Conservation (phyloP, 2,888 invertebrate genomes). For the Cosmia pyralina region DNA sequence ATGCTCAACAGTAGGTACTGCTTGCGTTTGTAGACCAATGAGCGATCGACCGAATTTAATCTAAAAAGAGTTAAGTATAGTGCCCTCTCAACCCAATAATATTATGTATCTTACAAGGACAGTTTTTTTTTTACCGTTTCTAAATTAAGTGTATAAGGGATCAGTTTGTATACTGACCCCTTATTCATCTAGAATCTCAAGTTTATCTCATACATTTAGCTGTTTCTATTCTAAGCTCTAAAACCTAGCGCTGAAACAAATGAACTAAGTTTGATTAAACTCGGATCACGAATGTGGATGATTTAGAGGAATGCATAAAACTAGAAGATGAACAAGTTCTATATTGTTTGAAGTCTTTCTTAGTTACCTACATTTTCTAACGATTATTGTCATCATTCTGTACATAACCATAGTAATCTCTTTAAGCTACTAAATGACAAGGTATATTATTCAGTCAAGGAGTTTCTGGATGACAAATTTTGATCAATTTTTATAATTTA, state of each 20-base stretch:
- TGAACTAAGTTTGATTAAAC: slow-evolving; percentile 54
- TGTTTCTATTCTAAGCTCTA: slow-evolving; percentile 37
- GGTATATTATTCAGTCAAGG: no score
- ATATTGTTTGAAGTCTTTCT: neutral
- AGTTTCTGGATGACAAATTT: no score
- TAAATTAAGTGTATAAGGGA: slow-evolving; percentile 3
- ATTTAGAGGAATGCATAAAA: slow-evolving; percentile 27
- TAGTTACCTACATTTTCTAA: neutral
- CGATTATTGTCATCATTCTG: no score
- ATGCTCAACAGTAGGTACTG: no score
- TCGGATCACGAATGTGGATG: slow-evolving; percentile 18
- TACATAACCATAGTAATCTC: neutral
- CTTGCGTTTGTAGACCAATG: neutral
- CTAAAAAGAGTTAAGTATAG: neutral
- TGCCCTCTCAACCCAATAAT: neutral
- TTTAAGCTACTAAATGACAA: no score
- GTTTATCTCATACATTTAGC: slow-evolving; percentile 27
- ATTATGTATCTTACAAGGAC: slow-evolving; percentile 2
- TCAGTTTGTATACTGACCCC: neutral
- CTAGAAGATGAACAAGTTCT: slow-evolving; percentile 13
- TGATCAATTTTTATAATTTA: no score
- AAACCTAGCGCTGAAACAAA: slow-evolving; percentile 47
- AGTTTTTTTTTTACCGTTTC: neutral
- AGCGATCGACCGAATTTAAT: neutral
- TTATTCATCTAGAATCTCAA: slow-evolving; percentile 1